Evolutionary conservation across 2,888 invertebrate species (phyloP), one percentile per base, ranked within the genome.

Genomic region (Noctua janthe): DNA sequence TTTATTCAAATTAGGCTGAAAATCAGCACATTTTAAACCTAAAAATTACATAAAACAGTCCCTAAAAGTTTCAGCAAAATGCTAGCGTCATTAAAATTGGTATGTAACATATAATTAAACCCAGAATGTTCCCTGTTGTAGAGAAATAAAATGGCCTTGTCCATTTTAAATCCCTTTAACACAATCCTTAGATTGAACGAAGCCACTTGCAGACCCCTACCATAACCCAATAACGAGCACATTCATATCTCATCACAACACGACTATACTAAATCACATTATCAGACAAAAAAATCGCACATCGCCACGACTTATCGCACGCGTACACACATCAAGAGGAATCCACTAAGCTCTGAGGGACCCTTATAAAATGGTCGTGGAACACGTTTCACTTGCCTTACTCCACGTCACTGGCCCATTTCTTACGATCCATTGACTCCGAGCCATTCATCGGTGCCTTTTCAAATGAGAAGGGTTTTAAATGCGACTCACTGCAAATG

Each of bases 391-490:
- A 94, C 95, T 94, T 94, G 94, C 94, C 93, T 91, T 92, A 90
- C 92, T 92, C 91, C 93, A 94, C 94, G 94, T 95, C 94, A 94
- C 94, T 95, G 94, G 95, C 96, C 95, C 94, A 96, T 96, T 96
- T 95, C 96, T 96, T 96, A 95, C 96, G 94, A 95, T 93, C 96
- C 96, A 97, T 97, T 96, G 96, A 96, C 96, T 96, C 91, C 87
- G 90, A 92, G 91, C 95, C 94, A 96, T 96, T 96, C 96, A 96
- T 94, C 94, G 94, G 93, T 92, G 94, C 95, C 94, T 95, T 95
- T 96, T 94, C 94, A 95, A 96, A 96, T 94, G 93, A 92, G 93
- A 94, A 93, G 93, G 94, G 93, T 94, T 95, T 94, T 92, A 95
- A 95, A 94, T 94, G 94, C 92, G 94, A 89, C 92, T 92, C 93